These are phyloP conservation scores for Patiria pectinifera DNA, from an alignment of 53 echinoderm and acorn worm genomes.

Conservation along the genomic window DNA sequence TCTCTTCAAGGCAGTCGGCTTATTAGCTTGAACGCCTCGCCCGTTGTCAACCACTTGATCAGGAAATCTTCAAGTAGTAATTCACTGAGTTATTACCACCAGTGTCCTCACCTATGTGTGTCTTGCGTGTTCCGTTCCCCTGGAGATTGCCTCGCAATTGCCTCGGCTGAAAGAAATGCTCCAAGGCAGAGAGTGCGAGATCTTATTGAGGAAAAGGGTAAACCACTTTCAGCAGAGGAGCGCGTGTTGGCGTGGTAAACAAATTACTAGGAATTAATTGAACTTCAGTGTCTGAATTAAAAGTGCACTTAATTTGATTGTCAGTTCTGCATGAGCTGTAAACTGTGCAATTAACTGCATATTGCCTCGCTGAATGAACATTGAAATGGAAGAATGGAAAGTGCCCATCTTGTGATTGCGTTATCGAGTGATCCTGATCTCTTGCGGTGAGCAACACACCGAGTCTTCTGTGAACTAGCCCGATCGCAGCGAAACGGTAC, in stretches of 20 bases:
- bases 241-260: not conserved
- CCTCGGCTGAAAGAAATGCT: not conserved
- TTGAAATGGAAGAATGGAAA: not conserved
- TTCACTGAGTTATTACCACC: not conserved
- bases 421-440: not conserved
- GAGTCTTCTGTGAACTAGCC: not conserved
- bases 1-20: not conserved
- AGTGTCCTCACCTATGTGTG: not conserved
- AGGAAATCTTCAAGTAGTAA: not conserved
- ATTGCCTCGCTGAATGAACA: not conserved
- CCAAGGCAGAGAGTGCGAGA: not conserved
- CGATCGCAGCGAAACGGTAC: not conserved
- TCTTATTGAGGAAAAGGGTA: not conserved
- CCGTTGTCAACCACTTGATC: constrained; percentile 25
- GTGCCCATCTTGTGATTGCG: not conserved
- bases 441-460: not conserved
- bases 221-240: not conserved
- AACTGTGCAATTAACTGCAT: not conserved
- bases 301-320: constrained; percentile 31
- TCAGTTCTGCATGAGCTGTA: not conserved
- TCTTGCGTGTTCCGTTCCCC: not conserved
- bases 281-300: not conserved
- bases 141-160: not conserved
- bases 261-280: not conserved
- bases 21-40: constrained; percentile 16